A percentile compares a stretch with the other conserved stretches of the same genome.
Conservation (phyloP, 23 tunicate species). For the Clavelina lepadiformis region DNA sequence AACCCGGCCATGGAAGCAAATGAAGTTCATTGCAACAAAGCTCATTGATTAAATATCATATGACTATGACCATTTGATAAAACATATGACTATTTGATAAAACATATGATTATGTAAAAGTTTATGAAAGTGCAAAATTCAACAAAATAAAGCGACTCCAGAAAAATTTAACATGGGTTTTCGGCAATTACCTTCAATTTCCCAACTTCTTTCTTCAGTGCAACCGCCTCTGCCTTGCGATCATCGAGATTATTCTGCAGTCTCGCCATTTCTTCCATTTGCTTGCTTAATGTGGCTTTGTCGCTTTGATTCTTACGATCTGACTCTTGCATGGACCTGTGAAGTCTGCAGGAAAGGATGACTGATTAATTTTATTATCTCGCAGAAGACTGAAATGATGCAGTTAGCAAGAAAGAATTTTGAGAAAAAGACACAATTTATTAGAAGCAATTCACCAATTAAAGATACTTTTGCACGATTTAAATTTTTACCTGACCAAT, state of each 20-base stretch:
- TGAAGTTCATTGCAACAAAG: neutral
- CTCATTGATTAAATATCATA: neutral
- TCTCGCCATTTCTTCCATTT: slow-evolving; percentile 80
- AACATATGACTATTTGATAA: too few relatives aligned
- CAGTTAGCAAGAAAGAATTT: too few relatives aligned
- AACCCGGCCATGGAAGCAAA: neutral
- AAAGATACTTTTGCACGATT: too few relatives aligned
- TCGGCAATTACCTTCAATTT: slow-evolving; percentile 58
- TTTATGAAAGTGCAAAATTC: neutral
- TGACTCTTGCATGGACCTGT: slow-evolving; percentile 53
- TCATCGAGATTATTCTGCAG: slow-evolving; percentile 70
- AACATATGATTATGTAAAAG: too few relatives aligned
- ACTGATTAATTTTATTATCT: too few relatives aligned
- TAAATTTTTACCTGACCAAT: too few relatives aligned
- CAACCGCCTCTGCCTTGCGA: slow-evolving; percentile 60
- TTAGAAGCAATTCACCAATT: too few relatives aligned
- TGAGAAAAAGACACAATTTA: too few relatives aligned
- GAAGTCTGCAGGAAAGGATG: slow-evolving; percentile 32
- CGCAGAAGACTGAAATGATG: too few relatives aligned
- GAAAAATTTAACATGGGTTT: too few relatives aligned
- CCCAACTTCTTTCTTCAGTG: slow-evolving; percentile 56
- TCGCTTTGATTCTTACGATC: slow-evolving; percentile 34
- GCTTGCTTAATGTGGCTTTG: slow-evolving; percentile 37
- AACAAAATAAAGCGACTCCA: neutral
- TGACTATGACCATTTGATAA: too few relatives aligned